Evolutionary conservation across 2,797 vertebrate genomes (phyloP).

Genomic region (Sebastes trivittatus): DNA sequence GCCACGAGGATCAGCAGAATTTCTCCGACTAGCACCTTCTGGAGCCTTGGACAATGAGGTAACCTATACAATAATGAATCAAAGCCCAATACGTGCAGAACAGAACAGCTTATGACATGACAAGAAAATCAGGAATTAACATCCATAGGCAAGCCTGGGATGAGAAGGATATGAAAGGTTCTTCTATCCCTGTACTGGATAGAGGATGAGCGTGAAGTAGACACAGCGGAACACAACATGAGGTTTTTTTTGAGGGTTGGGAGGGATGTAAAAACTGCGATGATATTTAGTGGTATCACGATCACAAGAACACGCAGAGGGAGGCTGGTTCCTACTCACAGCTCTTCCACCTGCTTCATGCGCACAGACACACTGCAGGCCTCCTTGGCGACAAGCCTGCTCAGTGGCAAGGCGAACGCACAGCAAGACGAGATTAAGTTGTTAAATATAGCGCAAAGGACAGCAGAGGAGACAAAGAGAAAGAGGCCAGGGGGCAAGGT

Average conservation of each 20-base stretch:
- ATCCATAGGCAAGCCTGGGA: slow-evolving; percentile 36
- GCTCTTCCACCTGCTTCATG: slow-evolving; percentile 99
- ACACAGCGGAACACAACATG: slow-evolving; percentile 20
- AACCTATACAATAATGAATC: background rate
- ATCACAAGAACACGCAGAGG: slow-evolving; percentile 69
- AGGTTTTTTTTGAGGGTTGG: background rate
- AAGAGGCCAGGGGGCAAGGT: slow-evolving; percentile 33
- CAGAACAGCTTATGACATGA: background rate
- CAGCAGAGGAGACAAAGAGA: slow-evolving; percentile 55
- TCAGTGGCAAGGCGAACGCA: slow-evolving; percentile 81
- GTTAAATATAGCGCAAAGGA: slow-evolving; percentile 76
- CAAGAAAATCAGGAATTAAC: background rate
- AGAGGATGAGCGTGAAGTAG: slow-evolving; percentile 60
- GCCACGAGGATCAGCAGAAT: background rate
- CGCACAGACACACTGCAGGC: slow-evolving; percentile 99
- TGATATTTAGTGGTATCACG: slow-evolving; percentile 36
- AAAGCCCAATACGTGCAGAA: background rate
- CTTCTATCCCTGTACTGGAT: slow-evolving; percentile 74
- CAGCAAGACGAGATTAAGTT: slow-evolving; percentile 87
- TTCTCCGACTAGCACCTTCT: background rate
- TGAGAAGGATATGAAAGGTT: slow-evolving; percentile 18
- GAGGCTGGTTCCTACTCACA: slow-evolving; percentile 93
- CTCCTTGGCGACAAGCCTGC: slow-evolving; percentile 97
- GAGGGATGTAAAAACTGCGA: background rate
- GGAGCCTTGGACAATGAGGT: background rate